Percentiles rank a stretch among this genome's conserved stretches.
Evolutionary conservation across 1,140 invertebrate genomes (phyloP).

Genomic region (Magallana angulata): DNA sequence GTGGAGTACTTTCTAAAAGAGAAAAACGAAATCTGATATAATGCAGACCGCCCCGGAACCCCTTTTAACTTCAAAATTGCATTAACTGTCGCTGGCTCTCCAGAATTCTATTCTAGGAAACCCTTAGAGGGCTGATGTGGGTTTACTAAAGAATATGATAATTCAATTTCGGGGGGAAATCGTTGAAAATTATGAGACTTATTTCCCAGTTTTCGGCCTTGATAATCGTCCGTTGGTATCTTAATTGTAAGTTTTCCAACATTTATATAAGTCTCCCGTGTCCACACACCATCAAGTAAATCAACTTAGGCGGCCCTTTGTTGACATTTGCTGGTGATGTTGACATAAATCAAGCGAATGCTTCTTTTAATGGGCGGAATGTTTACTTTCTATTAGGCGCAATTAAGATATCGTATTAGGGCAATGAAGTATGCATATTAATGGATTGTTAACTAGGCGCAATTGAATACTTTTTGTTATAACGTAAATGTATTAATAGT

Average conservation of each 20-base stretch:
- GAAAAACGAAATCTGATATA: background rate
- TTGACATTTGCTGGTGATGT: conserved; percentile 30
- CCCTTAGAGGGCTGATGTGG: background rate
- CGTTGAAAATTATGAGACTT: conserved; percentile 1
- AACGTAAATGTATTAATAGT: background rate
- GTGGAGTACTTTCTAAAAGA: too few relatives aligned
- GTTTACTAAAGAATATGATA: background rate
- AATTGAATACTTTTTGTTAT: background rate
- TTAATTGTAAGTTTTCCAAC: background rate
- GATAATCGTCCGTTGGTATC: background rate
- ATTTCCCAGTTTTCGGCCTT: background rate
- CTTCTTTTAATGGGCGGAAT: conserved; percentile 17
- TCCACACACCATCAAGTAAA: background rate
- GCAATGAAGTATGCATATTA: conserved; percentile 2
- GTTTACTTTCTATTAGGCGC: conserved; percentile 21
- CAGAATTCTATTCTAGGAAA: conserved; percentile 18
- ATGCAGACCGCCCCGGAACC: background rate
- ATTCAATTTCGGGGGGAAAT: conserved; percentile 8
- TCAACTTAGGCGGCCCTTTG: conserved; percentile 7
- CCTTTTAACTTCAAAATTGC: conserved; percentile 18
- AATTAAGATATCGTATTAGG: conserved; percentile 35
- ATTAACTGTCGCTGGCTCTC: conserved; percentile 15
- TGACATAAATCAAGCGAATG: conserved; percentile 23
- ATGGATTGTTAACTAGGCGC: background rate
- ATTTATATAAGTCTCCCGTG: background rate